Conservation (phyloP, 1,140 invertebrate genomes). For the Lordiphosa stackelbergi region DNA sequence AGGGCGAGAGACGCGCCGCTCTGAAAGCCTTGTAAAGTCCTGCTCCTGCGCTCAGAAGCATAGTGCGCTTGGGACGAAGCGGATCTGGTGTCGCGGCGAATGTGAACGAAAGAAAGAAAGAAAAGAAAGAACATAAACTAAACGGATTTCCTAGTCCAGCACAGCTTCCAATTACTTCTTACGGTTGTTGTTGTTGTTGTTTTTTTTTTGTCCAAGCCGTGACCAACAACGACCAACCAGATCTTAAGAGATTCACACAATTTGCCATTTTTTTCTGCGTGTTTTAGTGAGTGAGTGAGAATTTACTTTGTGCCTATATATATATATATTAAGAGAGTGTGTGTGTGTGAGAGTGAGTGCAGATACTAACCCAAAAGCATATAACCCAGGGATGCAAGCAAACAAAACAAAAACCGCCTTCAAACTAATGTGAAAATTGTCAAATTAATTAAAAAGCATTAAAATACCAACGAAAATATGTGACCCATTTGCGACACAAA, state of each 20-base stretch:
- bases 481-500: no score
- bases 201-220: not conserved
- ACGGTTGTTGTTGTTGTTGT: not conserved
- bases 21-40: conserved; percentile 34
- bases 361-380: no score
- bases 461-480: no score
- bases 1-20: conserved; percentile 13
- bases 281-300: no score
- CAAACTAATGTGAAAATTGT: no score
- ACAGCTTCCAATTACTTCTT: not conserved
- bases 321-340: no score
- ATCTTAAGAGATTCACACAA: conserved; percentile 1
- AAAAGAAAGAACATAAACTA: conserved; percentile 3
- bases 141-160: not conserved
- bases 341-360: no score
- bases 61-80: conserved; percentile 62
- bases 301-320: no score
- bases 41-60: conserved; percentile 65
- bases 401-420: no score
- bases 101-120: conserved; percentile 7
- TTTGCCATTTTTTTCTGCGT: not conserved
- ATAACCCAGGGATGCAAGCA: no score
- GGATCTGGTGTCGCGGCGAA: conserved; percentile 53
- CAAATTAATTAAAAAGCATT: no score
- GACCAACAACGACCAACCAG: no score